Conservation (phyloP, 2,113 vertebrate genomes). For the Muscicapa adusta region DNA sequence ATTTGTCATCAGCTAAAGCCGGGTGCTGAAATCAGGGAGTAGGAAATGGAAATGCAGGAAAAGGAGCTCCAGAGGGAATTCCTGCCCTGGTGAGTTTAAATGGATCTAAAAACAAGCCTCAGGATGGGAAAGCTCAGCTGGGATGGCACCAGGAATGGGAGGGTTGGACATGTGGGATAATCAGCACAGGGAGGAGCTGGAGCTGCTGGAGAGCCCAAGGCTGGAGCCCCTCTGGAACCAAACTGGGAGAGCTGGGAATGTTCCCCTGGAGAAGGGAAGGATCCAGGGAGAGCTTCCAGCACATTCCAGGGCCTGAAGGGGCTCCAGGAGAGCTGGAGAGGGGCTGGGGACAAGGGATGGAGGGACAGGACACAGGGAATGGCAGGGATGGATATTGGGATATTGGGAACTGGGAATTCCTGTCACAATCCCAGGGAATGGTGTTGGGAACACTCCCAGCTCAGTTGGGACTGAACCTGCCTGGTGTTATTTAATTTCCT, state of each 20-base stretch:
- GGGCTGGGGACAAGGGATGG: not conserved
- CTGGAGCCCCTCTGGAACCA: not conserved
- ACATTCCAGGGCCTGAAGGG: not conserved
- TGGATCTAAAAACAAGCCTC: rapidly evolving
- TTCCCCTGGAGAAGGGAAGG: not conserved
- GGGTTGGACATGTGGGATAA: not conserved
- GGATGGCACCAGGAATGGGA: too few relatives aligned
- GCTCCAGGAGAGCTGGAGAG: not conserved
- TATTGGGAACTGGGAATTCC: not conserved
- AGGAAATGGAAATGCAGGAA: not conserved
- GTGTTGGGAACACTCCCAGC: too few relatives aligned
- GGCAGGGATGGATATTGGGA: not conserved
- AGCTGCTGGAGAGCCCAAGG: not conserved
- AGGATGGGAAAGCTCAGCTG: rapidly evolving
- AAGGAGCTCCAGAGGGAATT: not conserved
- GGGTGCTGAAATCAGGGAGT: rapidly evolving
- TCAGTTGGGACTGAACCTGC: too few relatives aligned
- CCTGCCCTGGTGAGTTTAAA: rapidly evolving
- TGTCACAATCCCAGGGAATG: not conserved
- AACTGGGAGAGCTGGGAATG: not conserved
- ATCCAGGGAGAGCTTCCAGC: not conserved
- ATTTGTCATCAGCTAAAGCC: not conserved
- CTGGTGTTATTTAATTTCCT: too few relatives aligned
- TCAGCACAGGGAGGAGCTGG: not conserved
- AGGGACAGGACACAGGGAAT: not conserved